Evolutionary conservation across 2,113 vertebrate genomes (phyloP).

Genomic region (Pungitius pungitius): DNA sequence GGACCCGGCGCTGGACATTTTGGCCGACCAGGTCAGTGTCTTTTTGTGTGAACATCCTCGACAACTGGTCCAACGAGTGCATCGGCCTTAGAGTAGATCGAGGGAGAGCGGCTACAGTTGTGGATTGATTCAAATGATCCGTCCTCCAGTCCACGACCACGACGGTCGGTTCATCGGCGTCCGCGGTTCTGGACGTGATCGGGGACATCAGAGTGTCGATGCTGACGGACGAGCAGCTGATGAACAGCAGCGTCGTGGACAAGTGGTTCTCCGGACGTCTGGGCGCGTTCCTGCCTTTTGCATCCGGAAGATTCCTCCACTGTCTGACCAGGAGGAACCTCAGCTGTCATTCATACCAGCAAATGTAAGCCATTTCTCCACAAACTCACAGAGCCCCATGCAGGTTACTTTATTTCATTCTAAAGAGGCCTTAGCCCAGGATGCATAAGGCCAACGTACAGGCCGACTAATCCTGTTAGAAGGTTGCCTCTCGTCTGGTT

Average conservation of each 20-base stretch:
- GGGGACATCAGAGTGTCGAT: slow-evolving; percentile 60
- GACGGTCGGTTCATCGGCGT: slow-evolving; percentile 32
- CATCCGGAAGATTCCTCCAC: slow-evolving; percentile 63
- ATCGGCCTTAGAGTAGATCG: neutral
- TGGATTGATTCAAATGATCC: neutral
- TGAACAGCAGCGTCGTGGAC: slow-evolving; percentile 43
- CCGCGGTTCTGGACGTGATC: slow-evolving; percentile 67
- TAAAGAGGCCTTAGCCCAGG: neutral
- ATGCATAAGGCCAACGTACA: neutral
- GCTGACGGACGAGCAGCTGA: slow-evolving; percentile 64
- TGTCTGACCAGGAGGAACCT: slow-evolving; percentile 72
- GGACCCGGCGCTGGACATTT: slow-evolving; percentile 69
- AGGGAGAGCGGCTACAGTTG: neutral
- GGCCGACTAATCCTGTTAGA: neutral
- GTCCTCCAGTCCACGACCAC: slow-evolving; percentile 38
- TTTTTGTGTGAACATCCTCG: neutral
- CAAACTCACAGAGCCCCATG: neutral
- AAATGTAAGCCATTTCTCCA: slow-evolving; percentile 62
- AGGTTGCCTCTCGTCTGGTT: neutral
- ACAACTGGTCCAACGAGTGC: neutral
- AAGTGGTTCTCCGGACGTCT: slow-evolving; percentile 66
- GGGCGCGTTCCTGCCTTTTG: slow-evolving; percentile 56
- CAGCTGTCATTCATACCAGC: slow-evolving; percentile 75
- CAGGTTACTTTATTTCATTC: neutral
- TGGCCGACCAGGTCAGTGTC: slow-evolving; percentile 56